Evolutionary conservation across 2,113 vertebrate genomes (phyloP).

Genomic region (Myotis yumanensis): DNA sequence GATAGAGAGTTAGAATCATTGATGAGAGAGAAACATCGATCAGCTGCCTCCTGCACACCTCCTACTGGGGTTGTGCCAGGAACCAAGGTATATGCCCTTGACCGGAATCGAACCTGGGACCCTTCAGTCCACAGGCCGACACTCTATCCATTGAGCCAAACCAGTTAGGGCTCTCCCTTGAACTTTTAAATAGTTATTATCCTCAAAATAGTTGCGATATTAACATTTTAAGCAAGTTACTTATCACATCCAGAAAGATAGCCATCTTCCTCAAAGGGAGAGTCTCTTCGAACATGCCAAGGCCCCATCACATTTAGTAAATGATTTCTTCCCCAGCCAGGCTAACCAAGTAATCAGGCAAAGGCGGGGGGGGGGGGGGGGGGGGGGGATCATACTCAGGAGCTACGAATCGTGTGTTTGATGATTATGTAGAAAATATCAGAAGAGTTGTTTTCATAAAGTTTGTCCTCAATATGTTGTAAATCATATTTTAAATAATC

Average conservation of each 20-base stretch:
- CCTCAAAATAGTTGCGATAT: not conserved
- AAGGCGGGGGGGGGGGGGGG: not conserved
- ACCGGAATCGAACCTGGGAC: too few relatives aligned
- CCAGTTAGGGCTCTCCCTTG: not conserved
- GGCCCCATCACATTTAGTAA: not conserved
- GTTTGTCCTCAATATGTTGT: not conserved
- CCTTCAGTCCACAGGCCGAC: too few relatives aligned
- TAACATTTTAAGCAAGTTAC: not conserved
- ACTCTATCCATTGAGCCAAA: too few relatives aligned
- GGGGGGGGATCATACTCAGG: not conserved
- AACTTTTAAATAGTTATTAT: not conserved
- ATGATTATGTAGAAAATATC: not conserved
- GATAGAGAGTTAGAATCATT: too few relatives aligned
- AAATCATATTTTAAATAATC: constrained; percentile 4
- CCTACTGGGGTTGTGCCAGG: too few relatives aligned
- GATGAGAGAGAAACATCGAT: too few relatives aligned
- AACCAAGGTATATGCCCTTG: too few relatives aligned
- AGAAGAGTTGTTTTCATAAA: not conserved
- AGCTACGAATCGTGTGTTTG: not conserved
- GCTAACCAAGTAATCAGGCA: not conserved
- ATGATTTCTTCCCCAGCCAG: not conserved
- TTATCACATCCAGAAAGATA: not conserved
- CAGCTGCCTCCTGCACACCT: too few relatives aligned
- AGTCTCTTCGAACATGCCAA: not conserved
- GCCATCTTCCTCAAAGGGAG: not conserved